Evolutionary conservation across 2,797 vertebrate genomes (phyloP).

Genomic region (Cyclopterus lumpus): DNA sequence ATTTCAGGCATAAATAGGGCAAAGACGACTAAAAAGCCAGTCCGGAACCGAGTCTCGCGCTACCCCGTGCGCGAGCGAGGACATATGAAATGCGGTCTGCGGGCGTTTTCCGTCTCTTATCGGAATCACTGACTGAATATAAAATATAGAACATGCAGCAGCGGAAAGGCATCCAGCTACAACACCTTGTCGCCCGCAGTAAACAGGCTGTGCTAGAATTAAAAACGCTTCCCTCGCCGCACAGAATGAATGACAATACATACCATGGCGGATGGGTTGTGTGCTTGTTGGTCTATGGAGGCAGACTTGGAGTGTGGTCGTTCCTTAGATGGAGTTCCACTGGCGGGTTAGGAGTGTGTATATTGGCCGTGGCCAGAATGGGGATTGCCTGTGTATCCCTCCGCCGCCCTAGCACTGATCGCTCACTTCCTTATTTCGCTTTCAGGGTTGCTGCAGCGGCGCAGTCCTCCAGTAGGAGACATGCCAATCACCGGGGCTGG

Average conservation of each 20-base stretch:
- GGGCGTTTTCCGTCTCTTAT: constrained; percentile 60
- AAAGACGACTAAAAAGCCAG: not conserved
- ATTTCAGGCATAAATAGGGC: not conserved
- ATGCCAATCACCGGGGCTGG: constrained; percentile 55
- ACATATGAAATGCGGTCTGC: constrained; percentile 22
- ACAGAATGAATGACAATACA: constrained; percentile 73
- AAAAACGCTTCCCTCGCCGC: not conserved
- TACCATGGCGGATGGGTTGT: constrained; percentile 82
- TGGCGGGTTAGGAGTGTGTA: constrained; percentile 75
- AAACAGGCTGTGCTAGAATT: not conserved
- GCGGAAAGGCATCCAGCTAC: not conserved
- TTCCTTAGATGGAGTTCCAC: constrained; percentile 82
- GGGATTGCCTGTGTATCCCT: constrained; percentile 82
- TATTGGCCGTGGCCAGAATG: constrained; percentile 73
- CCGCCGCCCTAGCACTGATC: constrained; percentile 78
- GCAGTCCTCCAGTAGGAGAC: constrained; percentile 45
- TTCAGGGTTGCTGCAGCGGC: constrained; percentile 58
- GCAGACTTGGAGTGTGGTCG: constrained; percentile 71
- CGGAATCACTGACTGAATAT: constrained; percentile 41
- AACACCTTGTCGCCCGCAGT: not conserved
- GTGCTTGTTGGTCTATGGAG: constrained; percentile 74
- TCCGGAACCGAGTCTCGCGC: fast-evolving
- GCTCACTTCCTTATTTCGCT: constrained; percentile 80
- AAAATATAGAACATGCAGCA: not conserved
- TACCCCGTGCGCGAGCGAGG: not conserved